Base-by-base conservation (phyloP, 64 coral and sea anemone species). In the Pocillopora verrucosa region DNA sequence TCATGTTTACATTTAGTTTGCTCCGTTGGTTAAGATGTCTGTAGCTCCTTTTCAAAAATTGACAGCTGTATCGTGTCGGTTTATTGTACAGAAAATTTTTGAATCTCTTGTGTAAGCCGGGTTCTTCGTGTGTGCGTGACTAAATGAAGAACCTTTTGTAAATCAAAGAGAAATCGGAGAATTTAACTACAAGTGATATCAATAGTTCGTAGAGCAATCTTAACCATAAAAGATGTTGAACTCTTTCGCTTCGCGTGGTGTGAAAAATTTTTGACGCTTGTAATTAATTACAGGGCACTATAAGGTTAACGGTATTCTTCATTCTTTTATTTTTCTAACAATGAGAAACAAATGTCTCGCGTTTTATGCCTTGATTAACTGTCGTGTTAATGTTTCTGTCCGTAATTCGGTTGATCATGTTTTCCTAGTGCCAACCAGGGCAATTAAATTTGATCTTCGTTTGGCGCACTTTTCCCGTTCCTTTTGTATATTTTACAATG, bases 1-100 rank as follows among this genome's bases (percentile, higher is more conserved):
- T 85, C 72, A 72, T 85, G 65, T 85, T 85, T 85, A 85, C 82
- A 85, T 72, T 36, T 26, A 65, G 14, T 58, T 22, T 22, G 70
- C 22, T 81, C 79, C 58, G 11, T 57, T 25, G 38, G n/a, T 38
- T 34, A 72, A 51, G 51, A 19, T 58, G 38, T 67, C 20, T 56
- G 64, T 70, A 72, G 16, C 64, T 72, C 36, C 24, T 85, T 65
- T 57, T 19, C 45, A n/a, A 3, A 30, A 51, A 85, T n/a, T 45
- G 82, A 85, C 82, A 72, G 65, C 65, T 85, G 82, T 67, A 45
- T 72, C 16, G 16, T 12, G 64, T 68, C 68, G 65, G 56, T 70
- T 67, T 56, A 51, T 72, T 37, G 41, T 34, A 5, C 12, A n/a
- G 20, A 56, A 56, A 85, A 70, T 9, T 57, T 22, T 38, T 25